Evolutionary conservation across 2,888 invertebrate genomes (phyloP), one percentile per base, ranked within the genome.

Genomic region (Disparrhopalites patrizii): DNA sequence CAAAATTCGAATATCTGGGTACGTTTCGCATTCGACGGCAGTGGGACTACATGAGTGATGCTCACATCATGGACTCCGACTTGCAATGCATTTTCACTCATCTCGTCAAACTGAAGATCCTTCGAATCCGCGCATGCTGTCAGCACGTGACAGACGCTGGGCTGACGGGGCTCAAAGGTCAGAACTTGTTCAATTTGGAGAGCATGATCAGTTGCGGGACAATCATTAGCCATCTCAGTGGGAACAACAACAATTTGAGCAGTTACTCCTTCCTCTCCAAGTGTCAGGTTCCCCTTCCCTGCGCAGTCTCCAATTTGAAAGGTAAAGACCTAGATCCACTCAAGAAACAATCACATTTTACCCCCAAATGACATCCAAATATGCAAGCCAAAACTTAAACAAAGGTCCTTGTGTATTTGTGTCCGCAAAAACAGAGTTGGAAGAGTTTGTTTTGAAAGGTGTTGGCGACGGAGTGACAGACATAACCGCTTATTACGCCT

Each of bases 401-500:
- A n/a, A 36, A 36, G 36, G 36, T 15, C n/a, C n/a, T n/a, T n/a
- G n/a, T n/a, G n/a, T n/a, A n/a, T n/a, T n/a, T n/a, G n/a, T n/a
- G n/a, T n/a, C n/a, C n/a, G n/a, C n/a, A n/a, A n/a, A n/a, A n/a
- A 10, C 7, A 72, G 68, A 57, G 58, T 51, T 74, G 15, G 51
- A 62, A 25, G 68, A 60, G 40, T 52, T 72, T 0, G 69, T 72
- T 4, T 33, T 74, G 1, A 62, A 71, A 13, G 72, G 74, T 10
- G 47, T 74, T 10, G 72, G 72, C 13, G 71, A 73, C 8, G 71
- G 73, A 20, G 62, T 74, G 0, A 72, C 74, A 1, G 71, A 72
- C 47, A 62, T 72, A n/a, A 61, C 72, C 0, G 68, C 70, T 15
- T 43, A 61, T 15, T 60, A 63, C 43, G 72, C 66, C 3, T 74